Evolutionary conservation across 2,888 invertebrate species (phyloP), one percentile per base, ranked within the genome.

Genomic region (Mystacides longicornis): DNA sequence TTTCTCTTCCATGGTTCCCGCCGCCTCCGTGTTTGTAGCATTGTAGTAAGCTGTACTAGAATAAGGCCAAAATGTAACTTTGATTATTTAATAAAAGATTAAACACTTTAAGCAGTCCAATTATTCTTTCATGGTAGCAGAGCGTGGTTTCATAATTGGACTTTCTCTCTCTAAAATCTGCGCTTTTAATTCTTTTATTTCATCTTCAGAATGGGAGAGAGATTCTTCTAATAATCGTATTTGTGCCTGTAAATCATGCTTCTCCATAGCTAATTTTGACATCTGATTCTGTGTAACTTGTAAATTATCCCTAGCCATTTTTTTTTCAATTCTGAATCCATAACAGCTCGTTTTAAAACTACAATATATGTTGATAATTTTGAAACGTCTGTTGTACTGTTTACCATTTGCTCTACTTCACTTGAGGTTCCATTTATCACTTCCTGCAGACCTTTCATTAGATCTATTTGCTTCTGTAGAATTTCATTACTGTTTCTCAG

Each of bases 361-460:
- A 49, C 43, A 18, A 61, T 23, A 31, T 57, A 61, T 18, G 57
- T 57, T 23, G 55, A 53, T 21, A 61, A 49, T 22, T 49, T 49
- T 4, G 50, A 16, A 7, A 51, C 19, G 27, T 59, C 59, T 9
- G 52, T 22, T 19, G 49, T 50, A 19, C 55, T 49, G 27, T 49
- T 52, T 14, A 61, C 42, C 55, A 61, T 45, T 3, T 48, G 22
- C 33, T 84, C 81, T 1, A 83, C 83, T 56, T 86, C 83, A 0
- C 75, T 74, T 37, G 71, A 69, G 1, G 80, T 77, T 1, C 81
- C 81, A 48, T 75, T 73, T 19, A 87, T 64, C 2, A 85, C 77
- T 49, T 75, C 71, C 62, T 84, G 77, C 19, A 86, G 67, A 51
- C 55, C 52, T 52, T 57, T 57, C 20, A 57, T 50, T 2, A 45